Conservation (phyloP, 2,797 vertebrate genomes). For the Myotis daubentonii region DNA sequence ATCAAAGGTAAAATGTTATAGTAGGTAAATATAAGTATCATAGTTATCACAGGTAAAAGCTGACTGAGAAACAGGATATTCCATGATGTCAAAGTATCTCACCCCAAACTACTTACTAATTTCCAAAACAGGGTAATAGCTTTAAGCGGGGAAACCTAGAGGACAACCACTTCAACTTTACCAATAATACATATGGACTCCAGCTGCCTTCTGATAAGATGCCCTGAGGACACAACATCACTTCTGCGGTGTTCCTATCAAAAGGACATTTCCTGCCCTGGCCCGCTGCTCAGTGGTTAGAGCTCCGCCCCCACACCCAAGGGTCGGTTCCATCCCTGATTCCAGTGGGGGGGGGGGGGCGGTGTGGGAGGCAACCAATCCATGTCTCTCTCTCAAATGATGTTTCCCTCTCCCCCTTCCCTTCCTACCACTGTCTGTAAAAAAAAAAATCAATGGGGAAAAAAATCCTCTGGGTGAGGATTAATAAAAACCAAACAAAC, state of each 20-base stretch:
- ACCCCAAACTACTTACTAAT: background rate
- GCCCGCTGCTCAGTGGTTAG: no score
- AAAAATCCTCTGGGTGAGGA: no score
- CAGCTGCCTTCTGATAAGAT: background rate
- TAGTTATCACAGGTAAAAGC: background rate
- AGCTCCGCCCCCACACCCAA: no score
- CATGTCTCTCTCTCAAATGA: no score
- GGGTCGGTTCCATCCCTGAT: no score
- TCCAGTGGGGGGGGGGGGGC: rapidly evolving
- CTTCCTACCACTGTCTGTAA: no score
- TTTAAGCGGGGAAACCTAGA: background rate
- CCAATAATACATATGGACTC: background rate
- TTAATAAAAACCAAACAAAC: no score
- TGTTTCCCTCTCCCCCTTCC: no score
- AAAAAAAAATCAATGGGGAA: no score
- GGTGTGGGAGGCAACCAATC: no score
- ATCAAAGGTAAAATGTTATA: background rate
- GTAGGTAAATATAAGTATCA: background rate
- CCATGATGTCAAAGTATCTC: background rate
- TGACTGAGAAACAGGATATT: background rate
- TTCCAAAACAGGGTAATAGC: conserved; percentile 17
- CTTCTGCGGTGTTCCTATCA: background rate
- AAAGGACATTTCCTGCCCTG: background rate
- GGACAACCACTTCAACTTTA: background rate
- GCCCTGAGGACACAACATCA: background rate